Percentiles rank a stretch among this genome's conserved stretches.
Evolutionary conservation across 2,113 vertebrate species (phyloP).

Genomic region (Ictalurus punctatus): DNA sequence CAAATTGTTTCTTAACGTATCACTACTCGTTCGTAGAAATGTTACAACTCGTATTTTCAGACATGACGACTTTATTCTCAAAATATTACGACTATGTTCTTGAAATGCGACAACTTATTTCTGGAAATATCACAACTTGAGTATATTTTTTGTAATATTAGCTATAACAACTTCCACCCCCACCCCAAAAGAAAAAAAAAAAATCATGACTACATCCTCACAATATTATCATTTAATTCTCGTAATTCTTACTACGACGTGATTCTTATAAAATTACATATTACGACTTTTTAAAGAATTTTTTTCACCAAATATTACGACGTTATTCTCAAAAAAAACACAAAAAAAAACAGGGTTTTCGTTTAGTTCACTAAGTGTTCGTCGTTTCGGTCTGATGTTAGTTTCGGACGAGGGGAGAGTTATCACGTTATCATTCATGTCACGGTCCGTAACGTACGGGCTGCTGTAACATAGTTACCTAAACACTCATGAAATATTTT

Average conservation of each 20-base stretch:
- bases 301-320: not conserved
- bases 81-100: not conserved
- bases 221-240: too few relatives aligned
- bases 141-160: too few relatives aligned
- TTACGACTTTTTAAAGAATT: not conserved
- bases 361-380: not conserved
- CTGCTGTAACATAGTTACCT: not conserved
- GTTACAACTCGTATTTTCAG: not conserved
- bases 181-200: too few relatives aligned
- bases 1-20: too few relatives aligned
- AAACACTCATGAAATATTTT: not conserved
- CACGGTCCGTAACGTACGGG: not conserved
- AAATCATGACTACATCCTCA: too few relatives aligned
- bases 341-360: too few relatives aligned
- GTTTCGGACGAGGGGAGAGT: not conserved
- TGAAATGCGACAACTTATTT: not conserved
- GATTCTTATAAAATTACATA: not conserved
- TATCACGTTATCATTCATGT: not conserved
- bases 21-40: not conserved
- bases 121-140: not conserved
- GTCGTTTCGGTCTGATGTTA: not conserved
- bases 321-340: not conserved
- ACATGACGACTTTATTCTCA: not conserved
- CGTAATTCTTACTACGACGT: not conserved
- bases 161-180: too few relatives aligned